These are phyloP conservation scores for Clistopyga incitator DNA, from an alignment of 2,888 invertebrate genomes.

Conservation along the genomic window DNA sequence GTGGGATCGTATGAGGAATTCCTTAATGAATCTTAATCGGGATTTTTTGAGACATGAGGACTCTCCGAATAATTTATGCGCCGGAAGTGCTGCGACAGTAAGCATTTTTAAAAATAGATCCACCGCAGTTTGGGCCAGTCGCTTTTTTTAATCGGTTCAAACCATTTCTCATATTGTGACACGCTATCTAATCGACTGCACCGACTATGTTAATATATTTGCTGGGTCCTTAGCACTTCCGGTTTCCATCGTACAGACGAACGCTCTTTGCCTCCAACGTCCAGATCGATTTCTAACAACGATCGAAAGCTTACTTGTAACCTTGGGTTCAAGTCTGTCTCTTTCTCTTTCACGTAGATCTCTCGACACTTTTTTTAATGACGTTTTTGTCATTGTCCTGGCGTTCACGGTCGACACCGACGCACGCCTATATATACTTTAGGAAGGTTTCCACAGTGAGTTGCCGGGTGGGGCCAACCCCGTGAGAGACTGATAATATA, in stretches of 20 bases:
- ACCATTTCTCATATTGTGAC: too few relatives aligned
- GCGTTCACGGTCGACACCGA: conserved; percentile 21
- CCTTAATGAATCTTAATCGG: too few relatives aligned
- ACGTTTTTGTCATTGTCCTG: conserved; percentile 8
- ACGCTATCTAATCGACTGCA: too few relatives aligned
- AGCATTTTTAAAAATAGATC: too few relatives aligned
- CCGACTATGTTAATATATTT: too few relatives aligned
- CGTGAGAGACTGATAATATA: conserved; percentile 44
- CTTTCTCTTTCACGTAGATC: conserved; percentile 10
- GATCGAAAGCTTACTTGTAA: conserved; percentile 7
- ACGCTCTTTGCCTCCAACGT: neutral
- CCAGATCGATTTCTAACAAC: conserved; percentile 23
- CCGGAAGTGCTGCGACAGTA: too few relatives aligned
- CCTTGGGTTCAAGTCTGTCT: conserved; percentile 28
- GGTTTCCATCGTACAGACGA: too few relatives aligned
- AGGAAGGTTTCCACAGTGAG: conserved; percentile 21
- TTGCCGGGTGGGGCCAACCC: conserved; percentile 38
- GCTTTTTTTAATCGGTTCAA: too few relatives aligned
- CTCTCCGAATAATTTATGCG: too few relatives aligned
- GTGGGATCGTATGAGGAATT: too few relatives aligned
- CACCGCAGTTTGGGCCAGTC: too few relatives aligned
- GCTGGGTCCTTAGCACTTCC: neutral
- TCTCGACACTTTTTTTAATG: conserved; percentile 5
- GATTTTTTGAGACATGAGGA: too few relatives aligned
- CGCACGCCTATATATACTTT: neutral